These are phyloP conservation scores for Aethina tumida DNA, from an alignment of 1,140 invertebrate species.

Conservation along the genomic window DNA sequence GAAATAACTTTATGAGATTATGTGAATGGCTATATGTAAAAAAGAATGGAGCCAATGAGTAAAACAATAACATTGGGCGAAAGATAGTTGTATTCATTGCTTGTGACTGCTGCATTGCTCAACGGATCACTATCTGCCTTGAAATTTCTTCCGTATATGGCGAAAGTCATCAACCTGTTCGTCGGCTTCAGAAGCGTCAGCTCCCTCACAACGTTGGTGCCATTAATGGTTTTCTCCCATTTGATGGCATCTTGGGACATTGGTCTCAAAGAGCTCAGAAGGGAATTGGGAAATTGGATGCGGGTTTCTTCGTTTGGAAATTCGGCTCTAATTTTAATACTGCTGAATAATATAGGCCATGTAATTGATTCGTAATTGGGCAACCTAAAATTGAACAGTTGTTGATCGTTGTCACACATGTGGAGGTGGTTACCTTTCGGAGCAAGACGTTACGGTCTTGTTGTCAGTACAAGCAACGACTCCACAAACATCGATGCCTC, in stretches of 20 bases:
- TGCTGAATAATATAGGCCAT: conserved; percentile 21
- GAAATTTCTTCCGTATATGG: conserved; percentile 23
- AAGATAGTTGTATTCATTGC: no score
- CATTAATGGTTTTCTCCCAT: conserved; percentile 10
- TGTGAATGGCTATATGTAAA: no score
- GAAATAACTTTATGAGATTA: no score
- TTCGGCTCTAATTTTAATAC: conserved; percentile 13
- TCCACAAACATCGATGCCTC: conserved; percentile 40
- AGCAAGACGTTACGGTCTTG: conserved; percentile 35
- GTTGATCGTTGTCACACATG: background rate
- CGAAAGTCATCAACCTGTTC: conserved; percentile 20
- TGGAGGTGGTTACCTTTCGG: conserved; percentile 27
- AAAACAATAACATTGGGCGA: no score
- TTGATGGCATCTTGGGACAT: conserved; percentile 9
- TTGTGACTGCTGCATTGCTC: conserved; percentile 5
- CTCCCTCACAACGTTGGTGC: conserved; percentile 8
- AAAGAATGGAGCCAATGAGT: no score
- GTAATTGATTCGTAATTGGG: conserved; percentile 16
- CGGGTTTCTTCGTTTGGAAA: conserved; percentile 12
- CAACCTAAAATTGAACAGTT: conserved; percentile 13
- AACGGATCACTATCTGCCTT: conserved; percentile 15
- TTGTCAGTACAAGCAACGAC: conserved; percentile 40
- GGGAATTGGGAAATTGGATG: conserved; percentile 20
- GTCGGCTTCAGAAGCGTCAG: conserved; percentile 13
- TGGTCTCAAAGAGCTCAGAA: conserved; percentile 19